These are phyloP conservation scores for Dasysyrphus tricinctus DNA, from an alignment of 2,888 invertebrate species.

Conservation along the genomic window DNA sequence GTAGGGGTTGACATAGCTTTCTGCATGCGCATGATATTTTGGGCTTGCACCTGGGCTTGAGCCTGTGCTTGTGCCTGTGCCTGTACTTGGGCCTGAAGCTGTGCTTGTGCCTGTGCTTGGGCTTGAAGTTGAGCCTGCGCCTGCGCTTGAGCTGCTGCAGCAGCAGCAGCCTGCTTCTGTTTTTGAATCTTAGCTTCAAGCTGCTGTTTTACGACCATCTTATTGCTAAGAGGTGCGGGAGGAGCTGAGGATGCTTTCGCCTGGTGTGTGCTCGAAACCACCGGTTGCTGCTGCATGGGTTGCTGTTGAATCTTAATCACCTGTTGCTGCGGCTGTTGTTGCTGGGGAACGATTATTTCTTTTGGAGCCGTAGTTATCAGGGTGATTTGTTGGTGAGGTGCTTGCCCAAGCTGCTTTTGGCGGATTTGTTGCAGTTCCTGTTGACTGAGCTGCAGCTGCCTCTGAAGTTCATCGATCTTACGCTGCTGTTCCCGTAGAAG, in stretches of 20 bases:
- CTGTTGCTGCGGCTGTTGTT: slow-evolving; percentile 55
- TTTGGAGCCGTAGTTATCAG: slow-evolving; percentile 79
- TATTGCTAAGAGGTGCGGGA: slow-evolving; percentile 82
- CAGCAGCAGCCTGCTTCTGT: slow-evolving; percentile 84
- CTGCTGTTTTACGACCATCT: slow-evolving; percentile 86
- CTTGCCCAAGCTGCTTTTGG: slow-evolving; percentile 85
- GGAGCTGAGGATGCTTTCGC: slow-evolving; percentile 66
- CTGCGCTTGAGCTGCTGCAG: slow-evolving; percentile 81
- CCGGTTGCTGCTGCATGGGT: slow-evolving; percentile 66
- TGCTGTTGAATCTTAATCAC: slow-evolving; percentile 82
- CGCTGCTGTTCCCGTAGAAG: slow-evolving; percentile 92
- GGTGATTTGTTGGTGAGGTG: slow-evolving; percentile 81
- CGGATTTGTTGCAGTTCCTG: slow-evolving; percentile 89
- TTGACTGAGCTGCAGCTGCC: slow-evolving; percentile 91
- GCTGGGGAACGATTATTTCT: slow-evolving; percentile 76
- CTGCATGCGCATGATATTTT: slow-evolving; percentile 71
- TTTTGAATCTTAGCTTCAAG: slow-evolving; percentile 86
- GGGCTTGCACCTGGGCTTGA: slow-evolving; percentile 78
- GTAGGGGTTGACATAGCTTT: slow-evolving; percentile 62
- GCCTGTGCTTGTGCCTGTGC: slow-evolving; percentile 80
- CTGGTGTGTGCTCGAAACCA: slow-evolving; percentile 58
- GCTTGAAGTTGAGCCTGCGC: slow-evolving; percentile 84
- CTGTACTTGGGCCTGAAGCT: slow-evolving; percentile 84
- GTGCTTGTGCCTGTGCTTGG: slow-evolving; percentile 82
- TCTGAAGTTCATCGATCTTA: slow-evolving; percentile 93